Base-by-base conservation (phyloP, 2,888 invertebrate genomes). In the Apodemia hepburni region DNA sequence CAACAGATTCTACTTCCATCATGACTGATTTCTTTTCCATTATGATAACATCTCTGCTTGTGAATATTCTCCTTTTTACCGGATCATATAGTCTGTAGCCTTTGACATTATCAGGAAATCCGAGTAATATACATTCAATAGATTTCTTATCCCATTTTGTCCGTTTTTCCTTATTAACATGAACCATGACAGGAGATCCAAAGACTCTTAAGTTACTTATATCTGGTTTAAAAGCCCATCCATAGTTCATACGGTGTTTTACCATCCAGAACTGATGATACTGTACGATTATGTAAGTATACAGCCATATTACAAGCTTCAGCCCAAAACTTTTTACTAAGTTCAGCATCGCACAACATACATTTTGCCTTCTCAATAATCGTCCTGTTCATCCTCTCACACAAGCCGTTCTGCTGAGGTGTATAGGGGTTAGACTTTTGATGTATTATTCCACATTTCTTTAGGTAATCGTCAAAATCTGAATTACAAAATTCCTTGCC, bases 171-270 rank as follows among this genome's bases (percentile, higher is more conserved):
- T 45, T 59, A 15, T 12, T 18, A 9, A 59, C 59, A 45, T 59
- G 59, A 3, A 59, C 59, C 42, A 45, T 59, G n/a, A 42, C 42
- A 45, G 45, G 9, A 1, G 42, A 42, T 38, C 45, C 59, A 42
- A 59, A 59, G 15, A 59, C 42, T 12, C 15, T 22, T 18, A 59
- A 4, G 18, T 27, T 3, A 38, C 27, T 42, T 11, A 22, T 5
- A 45, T 45, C 27, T 42, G 61, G 51, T 17, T 61, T 61, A 18
- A n/a, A 12, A 2, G 22, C 54, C 51, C 17, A 18, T 57, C 57
- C 58, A 61, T 57, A 58, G n/a, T n/a, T 61, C 47, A 42, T 38
- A 51, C 42, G 17, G 51, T 58, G 58, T 60, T 63, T 60, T 61
- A 15, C 35, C 49, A 27, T 62, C 17, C 29, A 59, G 15, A 51